A percentile compares a stretch with the other conserved stretches of the same genome.
Conservation (phyloP, 1,140 invertebrate genomes). For the Diorhabda elongata region DNA sequence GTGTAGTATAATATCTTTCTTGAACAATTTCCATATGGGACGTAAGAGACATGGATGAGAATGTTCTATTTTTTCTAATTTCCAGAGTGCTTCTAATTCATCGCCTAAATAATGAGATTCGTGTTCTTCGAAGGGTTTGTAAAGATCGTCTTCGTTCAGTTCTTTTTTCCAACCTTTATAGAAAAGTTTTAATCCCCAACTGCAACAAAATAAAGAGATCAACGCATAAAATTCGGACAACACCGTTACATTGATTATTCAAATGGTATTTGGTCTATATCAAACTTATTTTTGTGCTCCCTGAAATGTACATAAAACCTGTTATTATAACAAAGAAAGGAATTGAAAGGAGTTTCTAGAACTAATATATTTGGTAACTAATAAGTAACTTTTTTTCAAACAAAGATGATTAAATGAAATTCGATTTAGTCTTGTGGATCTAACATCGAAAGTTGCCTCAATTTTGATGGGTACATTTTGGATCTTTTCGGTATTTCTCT, state of each 20-base stretch:
- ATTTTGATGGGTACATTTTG: too few relatives aligned
- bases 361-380: too few relatives aligned
- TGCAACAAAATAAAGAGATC: constrained; percentile 25
- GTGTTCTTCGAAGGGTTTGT: constrained; percentile 30
- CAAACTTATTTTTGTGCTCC: not conserved
- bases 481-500: too few relatives aligned
- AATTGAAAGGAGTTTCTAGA: not conserved
- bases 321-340: not conserved
- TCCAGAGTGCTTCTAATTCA: constrained; percentile 55
- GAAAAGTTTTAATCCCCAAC: constrained; percentile 46
- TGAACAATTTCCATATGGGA: constrained; percentile 45
- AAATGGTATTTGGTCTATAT: not conserved
- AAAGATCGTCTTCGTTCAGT: constrained; percentile 38
- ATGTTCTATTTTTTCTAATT: constrained; percentile 42
- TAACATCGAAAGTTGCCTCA: too few relatives aligned
- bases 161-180: constrained; percentile 38
- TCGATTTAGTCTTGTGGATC: too few relatives aligned
- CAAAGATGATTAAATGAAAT: too few relatives aligned
- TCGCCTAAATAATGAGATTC: constrained; percentile 50
- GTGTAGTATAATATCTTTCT: constrained; percentile 45
- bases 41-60: constrained; percentile 44
- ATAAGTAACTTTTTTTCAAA: too few relatives aligned
- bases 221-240: not conserved
- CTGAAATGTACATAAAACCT: not conserved
- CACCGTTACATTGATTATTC: not conserved